Evolutionary conservation across 2,888 invertebrate genomes (phyloP).

Genomic region (Luperina nickerlii): DNA sequence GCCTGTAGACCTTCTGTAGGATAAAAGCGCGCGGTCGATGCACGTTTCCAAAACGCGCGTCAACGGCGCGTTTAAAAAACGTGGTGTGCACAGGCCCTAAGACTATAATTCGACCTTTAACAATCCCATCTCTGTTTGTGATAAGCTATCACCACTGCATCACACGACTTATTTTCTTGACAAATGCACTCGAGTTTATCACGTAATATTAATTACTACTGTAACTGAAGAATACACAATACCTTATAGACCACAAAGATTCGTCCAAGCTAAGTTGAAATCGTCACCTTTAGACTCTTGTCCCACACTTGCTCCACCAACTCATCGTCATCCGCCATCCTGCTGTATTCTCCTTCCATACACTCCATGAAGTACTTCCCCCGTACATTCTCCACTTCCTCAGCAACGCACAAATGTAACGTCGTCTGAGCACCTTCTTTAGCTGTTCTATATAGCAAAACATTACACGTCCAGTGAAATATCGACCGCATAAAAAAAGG

Average conservation of each 20-base stretch:
- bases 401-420: conserved; percentile 93
- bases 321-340: conserved; percentile 91
- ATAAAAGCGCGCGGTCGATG: too few relatives aligned
- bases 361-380: conserved; percentile 96
- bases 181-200: not conserved
- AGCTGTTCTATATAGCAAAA: conserved; percentile 91
- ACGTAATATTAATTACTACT: not conserved
- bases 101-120: not conserved
- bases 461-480: conserved; percentile 88
- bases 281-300: conserved; percentile 72
- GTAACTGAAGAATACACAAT: not conserved
- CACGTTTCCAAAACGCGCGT: too few relatives aligned
- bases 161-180: not conserved
- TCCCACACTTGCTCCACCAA: conserved; percentile 95
- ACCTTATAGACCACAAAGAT: not conserved
- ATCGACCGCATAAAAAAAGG: conserved; percentile 84
- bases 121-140: not conserved
- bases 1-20: too few relatives aligned
- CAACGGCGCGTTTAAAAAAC: too few relatives aligned
- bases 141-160: too few relatives aligned
- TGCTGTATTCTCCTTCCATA: conserved; percentile 88
- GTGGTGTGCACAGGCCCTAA: too few relatives aligned
- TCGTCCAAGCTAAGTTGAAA: not conserved
- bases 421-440: conserved; percentile 95
- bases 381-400: conserved; percentile 92